A percentile compares a stretch with the other conserved stretches of the same genome.
Evolutionary conservation across 2,797 vertebrate species (phyloP).

Genomic region (Pseudomugil gertrudae): DNA sequence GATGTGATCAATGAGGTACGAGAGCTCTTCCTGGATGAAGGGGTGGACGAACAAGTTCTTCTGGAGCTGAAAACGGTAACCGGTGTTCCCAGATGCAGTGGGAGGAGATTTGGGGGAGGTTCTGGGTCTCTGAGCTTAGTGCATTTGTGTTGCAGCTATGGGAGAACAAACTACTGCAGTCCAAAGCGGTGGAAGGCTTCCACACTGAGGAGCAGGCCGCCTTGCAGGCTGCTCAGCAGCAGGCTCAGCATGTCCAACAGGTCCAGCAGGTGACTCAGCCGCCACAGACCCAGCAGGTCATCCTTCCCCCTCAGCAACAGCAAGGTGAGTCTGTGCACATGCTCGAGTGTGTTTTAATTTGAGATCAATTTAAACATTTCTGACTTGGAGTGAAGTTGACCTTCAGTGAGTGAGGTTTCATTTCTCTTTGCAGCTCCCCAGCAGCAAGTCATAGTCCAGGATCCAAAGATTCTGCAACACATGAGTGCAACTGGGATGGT

Average conservation of each 20-base stretch:
- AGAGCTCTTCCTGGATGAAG: conserved; percentile 98
- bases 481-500: conserved; percentile 97
- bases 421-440: conserved; percentile 84
- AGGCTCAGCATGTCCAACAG: conserved; percentile 72
- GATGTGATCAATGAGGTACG: conserved; percentile 98
- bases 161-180: conserved; percentile 98
- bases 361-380: neutral
- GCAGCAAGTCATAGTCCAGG: conserved; percentile 97
- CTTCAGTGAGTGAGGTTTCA: neutral
- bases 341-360: neutral
- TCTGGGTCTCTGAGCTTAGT: neutral
- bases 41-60: conserved; percentile 97
- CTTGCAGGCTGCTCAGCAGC: conserved; percentile 88
- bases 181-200: conserved; percentile 98
- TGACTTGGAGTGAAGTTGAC: neutral
- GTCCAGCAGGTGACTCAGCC: conserved; percentile 57
- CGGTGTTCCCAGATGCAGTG: neutral
- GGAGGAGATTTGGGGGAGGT: neutral
- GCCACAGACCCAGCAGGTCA: conserved; percentile 83
- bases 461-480: conserved; percentile 93
- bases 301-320: conserved; percentile 89
- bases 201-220: conserved; percentile 95
- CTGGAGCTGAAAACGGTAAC: conserved; percentile 96
- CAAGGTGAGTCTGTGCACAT: conserved; percentile 80
- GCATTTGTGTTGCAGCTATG: conserved; percentile 84